Evolutionary conservation across 2,113 vertebrate species (phyloP).

Genomic region (Raja brachyura): DNA sequence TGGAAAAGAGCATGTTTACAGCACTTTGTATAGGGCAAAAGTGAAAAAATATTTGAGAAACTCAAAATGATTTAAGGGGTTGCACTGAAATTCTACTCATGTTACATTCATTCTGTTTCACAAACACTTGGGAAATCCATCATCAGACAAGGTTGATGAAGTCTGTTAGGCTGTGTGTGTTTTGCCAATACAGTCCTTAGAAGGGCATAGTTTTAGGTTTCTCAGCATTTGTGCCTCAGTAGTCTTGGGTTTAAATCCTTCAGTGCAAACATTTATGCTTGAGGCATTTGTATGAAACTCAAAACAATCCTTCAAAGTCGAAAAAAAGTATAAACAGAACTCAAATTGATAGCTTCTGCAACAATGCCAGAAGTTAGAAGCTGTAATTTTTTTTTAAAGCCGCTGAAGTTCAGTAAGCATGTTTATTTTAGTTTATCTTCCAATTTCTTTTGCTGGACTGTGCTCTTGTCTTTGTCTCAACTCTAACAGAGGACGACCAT

Average conservation of each 20-base stretch:
- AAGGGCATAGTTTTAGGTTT: conserved; percentile 30
- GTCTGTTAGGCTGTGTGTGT: conserved; percentile 5
- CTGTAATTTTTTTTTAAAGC: background rate
- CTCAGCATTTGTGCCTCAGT: conserved; percentile 10
- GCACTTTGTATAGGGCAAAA: background rate
- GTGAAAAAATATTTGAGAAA: conserved; percentile 25
- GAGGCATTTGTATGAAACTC: conserved; percentile 27
- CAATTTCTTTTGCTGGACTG: background rate
- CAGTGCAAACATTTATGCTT: conserved; percentile 31
- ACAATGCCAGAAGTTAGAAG: background rate
- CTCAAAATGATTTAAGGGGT: conserved; percentile 16
- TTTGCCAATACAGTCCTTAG: conserved; percentile 21
- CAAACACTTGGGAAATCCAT: conserved; percentile 32
- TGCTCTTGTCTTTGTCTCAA: background rate
- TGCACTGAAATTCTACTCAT: conserved; percentile 11
- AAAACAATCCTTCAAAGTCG: conserved; percentile 28
- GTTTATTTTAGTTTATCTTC: background rate
- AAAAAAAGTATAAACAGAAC: conserved; percentile 27
- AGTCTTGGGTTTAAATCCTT: conserved; percentile 19
- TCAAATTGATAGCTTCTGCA: conserved; percentile 28
- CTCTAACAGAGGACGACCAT: too few relatives aligned
- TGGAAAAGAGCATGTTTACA: background rate
- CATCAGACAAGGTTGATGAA: conserved; percentile 22
- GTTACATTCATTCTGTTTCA: conserved; percentile 21
- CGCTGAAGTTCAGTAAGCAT: background rate